A percentile compares a stretch with the other conserved stretches of the same genome.
These are phyloP conservation scores for Pterocles burchelli DNA, from an alignment of 2,113 vertebrate genomes.

Conservation along the genomic window DNA sequence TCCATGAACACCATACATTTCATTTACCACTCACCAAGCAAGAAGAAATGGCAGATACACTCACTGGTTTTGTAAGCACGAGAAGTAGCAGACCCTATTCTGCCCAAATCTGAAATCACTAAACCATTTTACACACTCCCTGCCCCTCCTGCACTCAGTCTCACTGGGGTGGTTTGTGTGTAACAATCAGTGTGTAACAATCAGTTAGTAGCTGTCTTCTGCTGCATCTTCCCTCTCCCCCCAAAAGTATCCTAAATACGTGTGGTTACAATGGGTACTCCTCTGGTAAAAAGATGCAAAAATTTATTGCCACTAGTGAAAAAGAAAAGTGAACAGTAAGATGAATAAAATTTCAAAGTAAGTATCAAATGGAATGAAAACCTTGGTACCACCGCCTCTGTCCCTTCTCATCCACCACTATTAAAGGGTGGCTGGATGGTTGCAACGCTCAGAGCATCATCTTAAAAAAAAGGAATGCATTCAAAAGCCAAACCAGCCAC, in stretches of 20 bases:
- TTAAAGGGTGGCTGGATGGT: fast-evolving
- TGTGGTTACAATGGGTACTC: neutral
- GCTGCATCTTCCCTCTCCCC: neutral
- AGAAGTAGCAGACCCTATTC: neutral
- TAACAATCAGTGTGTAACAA: neutral
- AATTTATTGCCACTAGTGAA: neutral
- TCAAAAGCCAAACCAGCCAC: neutral
- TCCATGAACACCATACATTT: neutral
- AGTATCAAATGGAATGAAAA: neutral
- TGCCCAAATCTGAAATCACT: neutral
- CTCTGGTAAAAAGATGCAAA: neutral
- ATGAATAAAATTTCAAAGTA: neutral
- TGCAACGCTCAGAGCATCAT: neutral
- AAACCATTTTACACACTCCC: neutral
- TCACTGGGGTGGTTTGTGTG: neutral
- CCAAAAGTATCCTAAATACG: neutral
- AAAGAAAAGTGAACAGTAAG: neutral
- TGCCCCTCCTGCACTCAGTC: neutral
- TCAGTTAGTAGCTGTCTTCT: neutral
- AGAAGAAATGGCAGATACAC: neutral
- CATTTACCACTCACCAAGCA: neutral
- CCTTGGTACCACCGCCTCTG: neutral
- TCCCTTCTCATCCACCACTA: neutral
- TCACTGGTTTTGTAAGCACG: neutral
- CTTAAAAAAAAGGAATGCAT: neutral